A percentile compares a stretch with the other conserved stretches of the same genome.
Evolutionary conservation across 2,888 invertebrate genomes (phyloP).

Genomic region (Dryocosmus kuriphilus): DNA sequence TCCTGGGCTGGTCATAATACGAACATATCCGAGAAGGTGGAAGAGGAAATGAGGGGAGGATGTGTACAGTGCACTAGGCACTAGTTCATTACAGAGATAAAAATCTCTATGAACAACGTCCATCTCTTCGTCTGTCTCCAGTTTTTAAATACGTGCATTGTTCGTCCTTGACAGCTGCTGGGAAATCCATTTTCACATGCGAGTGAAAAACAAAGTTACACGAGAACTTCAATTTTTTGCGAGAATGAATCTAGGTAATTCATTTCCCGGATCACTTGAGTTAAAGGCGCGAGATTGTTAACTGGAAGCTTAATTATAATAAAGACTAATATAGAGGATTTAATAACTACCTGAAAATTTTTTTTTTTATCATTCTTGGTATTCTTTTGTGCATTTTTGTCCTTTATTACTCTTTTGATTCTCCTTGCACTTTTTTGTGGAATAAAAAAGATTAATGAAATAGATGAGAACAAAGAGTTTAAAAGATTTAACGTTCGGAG

Average conservation of each 20-base stretch:
- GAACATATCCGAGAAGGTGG: not conserved
- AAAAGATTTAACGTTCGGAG: not conserved
- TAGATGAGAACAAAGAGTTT: not conserved
- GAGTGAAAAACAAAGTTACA: not conserved
- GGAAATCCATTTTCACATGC: not conserved
- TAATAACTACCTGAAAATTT: not conserved
- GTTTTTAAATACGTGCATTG: not conserved
- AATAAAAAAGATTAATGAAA: not conserved
- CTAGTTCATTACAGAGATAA: constrained; percentile 54
- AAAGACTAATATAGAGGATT: not conserved
- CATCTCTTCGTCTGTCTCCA: constrained; percentile 4
- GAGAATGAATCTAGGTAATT: not conserved
- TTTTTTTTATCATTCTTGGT: too few relatives aligned
- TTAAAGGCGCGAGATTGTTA: not conserved
- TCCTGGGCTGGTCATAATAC: not conserved
- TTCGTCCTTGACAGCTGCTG: not conserved
- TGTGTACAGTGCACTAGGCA: too few relatives aligned
- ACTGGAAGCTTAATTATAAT: constrained; percentile 2
- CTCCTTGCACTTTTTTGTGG: not conserved
- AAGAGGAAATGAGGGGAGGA: constrained; percentile 47
- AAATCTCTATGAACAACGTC: constrained; percentile 44
- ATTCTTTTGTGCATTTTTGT: not conserved
- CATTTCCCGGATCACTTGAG: not conserved
- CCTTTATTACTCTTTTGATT: not conserved
- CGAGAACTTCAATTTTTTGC: not conserved